These are phyloP conservation scores for Junonia oenone DNA, from an alignment of 2,888 invertebrate species.

Conservation along the genomic window DNA sequence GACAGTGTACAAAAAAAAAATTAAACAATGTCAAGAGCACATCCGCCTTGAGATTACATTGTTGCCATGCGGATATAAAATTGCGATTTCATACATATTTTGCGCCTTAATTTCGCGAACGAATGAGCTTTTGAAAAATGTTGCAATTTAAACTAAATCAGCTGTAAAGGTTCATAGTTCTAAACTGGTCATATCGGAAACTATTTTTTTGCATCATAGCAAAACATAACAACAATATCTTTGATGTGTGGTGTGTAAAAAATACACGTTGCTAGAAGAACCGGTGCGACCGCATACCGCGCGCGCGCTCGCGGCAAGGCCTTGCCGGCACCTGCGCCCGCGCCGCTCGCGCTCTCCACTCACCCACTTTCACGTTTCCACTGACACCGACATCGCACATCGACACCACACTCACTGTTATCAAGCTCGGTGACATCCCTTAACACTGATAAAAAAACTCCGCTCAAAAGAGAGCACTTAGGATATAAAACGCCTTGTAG, in stretches of 20 bases:
- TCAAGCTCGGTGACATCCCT: constrained; percentile 27
- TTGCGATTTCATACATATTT: neutral
- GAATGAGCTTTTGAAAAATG: neutral
- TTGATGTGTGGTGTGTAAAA: constrained; percentile 74
- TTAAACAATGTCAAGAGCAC: constrained; percentile 18
- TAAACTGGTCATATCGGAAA: constrained; percentile 14
- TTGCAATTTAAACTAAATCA: neutral
- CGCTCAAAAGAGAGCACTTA: neutral
- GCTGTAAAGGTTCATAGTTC: neutral
- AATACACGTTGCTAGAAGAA: constrained; percentile 75
- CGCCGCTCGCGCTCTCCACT: constrained; percentile 39
- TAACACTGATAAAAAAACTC: constrained; percentile 12
- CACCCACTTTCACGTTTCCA: constrained; percentile 56
- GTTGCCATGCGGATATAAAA: constrained; percentile 24
- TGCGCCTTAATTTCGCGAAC: neutral
- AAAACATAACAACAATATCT: constrained; percentile 75
- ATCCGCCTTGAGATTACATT: constrained; percentile 18
- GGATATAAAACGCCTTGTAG: too few relatives aligned
- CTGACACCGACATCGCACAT: constrained; percentile 33
- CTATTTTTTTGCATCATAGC: constrained; percentile 64
- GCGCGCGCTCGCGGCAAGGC: constrained; percentile 72
- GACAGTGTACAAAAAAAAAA: constrained; percentile 9
- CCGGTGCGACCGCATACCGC: constrained; percentile 77
- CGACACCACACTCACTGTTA: constrained; percentile 22
- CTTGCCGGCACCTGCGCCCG: constrained; percentile 53